Evolutionary conservation across 2,888 invertebrate species (phyloP).

Genomic region (Heliconius aoede): DNA sequence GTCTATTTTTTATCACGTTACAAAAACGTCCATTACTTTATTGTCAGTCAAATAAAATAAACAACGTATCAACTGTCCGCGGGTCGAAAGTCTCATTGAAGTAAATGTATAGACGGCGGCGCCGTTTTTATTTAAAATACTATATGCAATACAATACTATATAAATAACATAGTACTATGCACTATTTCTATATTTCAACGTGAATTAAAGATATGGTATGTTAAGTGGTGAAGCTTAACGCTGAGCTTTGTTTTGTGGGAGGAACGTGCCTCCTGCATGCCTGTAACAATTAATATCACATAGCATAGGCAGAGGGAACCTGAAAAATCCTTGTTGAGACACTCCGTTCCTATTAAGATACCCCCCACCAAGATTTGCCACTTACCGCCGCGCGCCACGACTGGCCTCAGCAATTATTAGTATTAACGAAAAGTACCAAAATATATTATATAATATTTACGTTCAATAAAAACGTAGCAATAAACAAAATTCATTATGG

Average conservation of each 20-base stretch:
- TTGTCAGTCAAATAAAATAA: slow-evolving; percentile 38
- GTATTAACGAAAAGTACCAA: neutral
- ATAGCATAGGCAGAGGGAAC: no score
- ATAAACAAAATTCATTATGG: slow-evolving; percentile 57
- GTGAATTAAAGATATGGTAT: no score
- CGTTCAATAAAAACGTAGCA: slow-evolving; percentile 42
- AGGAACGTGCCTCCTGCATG: no score
- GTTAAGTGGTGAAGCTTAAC: no score
- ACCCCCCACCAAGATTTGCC: no score
- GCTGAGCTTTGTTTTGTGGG: no score
- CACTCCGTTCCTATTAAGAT: no score
- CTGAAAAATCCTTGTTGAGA: no score
- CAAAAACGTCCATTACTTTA: slow-evolving; percentile 40
- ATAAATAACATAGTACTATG: no score
- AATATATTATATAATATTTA: slow-evolving; percentile 30
- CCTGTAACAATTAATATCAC: no score
- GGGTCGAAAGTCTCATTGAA: slow-evolving; percentile 26
- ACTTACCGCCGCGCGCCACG: no score
- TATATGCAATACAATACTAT: no score
- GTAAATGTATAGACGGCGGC: slow-evolving; percentile 20
- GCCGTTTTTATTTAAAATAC: neutral
- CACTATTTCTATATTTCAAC: neutral
- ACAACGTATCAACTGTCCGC: slow-evolving; percentile 36
- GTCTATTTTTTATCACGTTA: slow-evolving; percentile 31
- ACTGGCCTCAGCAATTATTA: neutral